Base-by-base conservation (phyloP, 2,888 invertebrate genomes). In the Enchytraeus crypticus region DNA sequence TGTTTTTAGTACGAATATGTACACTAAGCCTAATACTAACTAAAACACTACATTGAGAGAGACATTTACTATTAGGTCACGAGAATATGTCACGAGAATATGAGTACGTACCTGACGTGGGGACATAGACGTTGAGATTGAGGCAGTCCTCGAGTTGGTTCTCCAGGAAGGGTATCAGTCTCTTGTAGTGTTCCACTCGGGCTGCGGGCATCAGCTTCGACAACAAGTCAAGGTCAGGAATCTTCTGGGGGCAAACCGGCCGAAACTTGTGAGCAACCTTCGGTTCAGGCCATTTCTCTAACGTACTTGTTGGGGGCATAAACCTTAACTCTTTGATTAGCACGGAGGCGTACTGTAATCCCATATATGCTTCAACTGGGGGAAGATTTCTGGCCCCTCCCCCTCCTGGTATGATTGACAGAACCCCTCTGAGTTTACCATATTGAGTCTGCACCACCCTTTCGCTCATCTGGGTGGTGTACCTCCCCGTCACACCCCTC, bases 111-210 rank as follows among this genome's bases (percentile, higher is more conserved):
- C 92, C 92, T 85, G 89, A 88, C 29, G 88, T 87, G 3, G 96
- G 95, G 5, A 92, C 88, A 81, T 90, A 97, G 76, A 97, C 88
- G 80, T 97, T 97, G 81, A 97, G 85, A 78, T 92, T 92, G 64
- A 97, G 84, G 77, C 97, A 97, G 82, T 97, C 96, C 82, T 97
- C 97, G 73, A 90, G 91, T 83, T 96, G 93, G 78, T 92, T 90
- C 77, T 85, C 86, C 71, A 96, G 82, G 76, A 73, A 74, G 1
- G 79, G 75, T 8, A 77, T 68, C 71, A 59, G 18, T 18, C 59
- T 27, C 27, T 29, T 34, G 21, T 57, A 61, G 45, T 61, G 61
- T 29, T 61, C 57, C 5, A 57, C 61, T 27, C 61, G 49, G 5
- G 54, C 29, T 27, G 1, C n/a, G 1, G 61, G 43, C 57, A 61